A percentile compares a stretch with the other conserved stretches of the same genome.
Evolutionary conservation across 2,888 invertebrate species (phyloP).

Genomic region (Leuctra nigra): DNA sequence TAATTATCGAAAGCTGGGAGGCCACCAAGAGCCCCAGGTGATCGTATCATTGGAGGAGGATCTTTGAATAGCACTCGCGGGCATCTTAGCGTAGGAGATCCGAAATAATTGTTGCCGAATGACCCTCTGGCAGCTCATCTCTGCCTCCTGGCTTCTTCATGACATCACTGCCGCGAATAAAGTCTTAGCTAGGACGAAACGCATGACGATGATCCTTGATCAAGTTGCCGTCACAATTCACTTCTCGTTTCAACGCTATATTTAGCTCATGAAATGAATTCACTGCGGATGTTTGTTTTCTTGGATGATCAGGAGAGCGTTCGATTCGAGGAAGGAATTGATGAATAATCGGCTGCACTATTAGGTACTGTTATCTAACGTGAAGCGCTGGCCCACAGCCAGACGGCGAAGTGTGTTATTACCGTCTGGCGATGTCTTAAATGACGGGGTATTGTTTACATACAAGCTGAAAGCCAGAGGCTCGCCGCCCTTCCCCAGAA

Average conservation of each 20-base stretch:
- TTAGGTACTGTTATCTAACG: no score
- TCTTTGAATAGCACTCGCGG: background rate
- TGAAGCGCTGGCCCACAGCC: background rate
- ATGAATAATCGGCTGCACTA: no score
- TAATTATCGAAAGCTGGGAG: background rate
- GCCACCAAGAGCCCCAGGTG: background rate
- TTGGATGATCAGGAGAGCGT: background rate
- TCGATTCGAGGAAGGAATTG: no score
- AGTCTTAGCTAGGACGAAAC: background rate
- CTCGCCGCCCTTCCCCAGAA: background rate
- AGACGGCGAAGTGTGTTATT: background rate
- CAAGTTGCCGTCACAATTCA: background rate
- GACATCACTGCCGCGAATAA: background rate
- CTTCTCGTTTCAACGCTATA: background rate
- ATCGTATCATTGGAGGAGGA: no score
- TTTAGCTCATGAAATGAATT: conserved; percentile 2
- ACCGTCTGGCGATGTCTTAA: background rate
- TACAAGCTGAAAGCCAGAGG: background rate
- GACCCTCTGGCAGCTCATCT: background rate
- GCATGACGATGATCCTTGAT: background rate
- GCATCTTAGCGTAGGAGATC: background rate
- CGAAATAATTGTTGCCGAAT: background rate
- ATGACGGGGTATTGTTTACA: background rate
- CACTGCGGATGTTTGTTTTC: conserved; percentile 5
- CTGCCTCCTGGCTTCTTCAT: background rate